Evolutionary conservation across 2,888 invertebrate species (phyloP), one percentile per base, ranked within the genome.

Genomic region (Stenoptilia bipunctidactyla): DNA sequence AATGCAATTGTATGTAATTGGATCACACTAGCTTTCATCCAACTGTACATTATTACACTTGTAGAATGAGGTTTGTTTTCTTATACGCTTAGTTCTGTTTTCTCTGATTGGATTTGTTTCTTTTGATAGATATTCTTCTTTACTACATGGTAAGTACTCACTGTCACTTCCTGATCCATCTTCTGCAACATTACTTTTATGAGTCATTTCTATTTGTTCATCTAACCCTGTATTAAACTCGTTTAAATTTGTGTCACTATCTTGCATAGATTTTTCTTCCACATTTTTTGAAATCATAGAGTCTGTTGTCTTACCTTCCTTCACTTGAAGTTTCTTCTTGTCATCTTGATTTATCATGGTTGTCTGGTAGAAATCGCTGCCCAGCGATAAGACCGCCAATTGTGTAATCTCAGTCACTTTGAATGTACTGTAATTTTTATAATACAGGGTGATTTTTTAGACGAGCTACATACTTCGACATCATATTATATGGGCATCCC

Each of bases 1-100:
- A 1, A 49, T 49, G 10, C 51, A 51, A 8, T 38, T 2, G 39
- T 44, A 53, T 0, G 45, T 47, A 0, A 15, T 20, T 10, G 46
- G 44, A 27, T 50, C 48, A 42, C 34, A 15, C 27, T 51, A 47
- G 40, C 34, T 27, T 9, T 33, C 4, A 5, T 40, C 44, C 3
- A 5, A 13, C 13, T 14, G 2, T 8, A 39, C 42, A 42, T 45
- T 42, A n/a, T 44, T 27, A 13, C 43, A 44, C 5, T 41, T 20
- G 36, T 45, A 43, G 34, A 15, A 42, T 1, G 27, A 13, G n/a
- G 40, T 20, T 36, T 6, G 20, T 15, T 39, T 27, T 20, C 10
- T 10, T 14, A 9, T 12, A 6, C 33, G 33, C 33, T 38, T 33
- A 14, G 30, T 34, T 9, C n/a, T n/a, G n/a, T n/a, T n/a, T 10